Conservation (phyloP, 2,113 vertebrate genomes). For the Corynorhinus townsendii region DNA sequence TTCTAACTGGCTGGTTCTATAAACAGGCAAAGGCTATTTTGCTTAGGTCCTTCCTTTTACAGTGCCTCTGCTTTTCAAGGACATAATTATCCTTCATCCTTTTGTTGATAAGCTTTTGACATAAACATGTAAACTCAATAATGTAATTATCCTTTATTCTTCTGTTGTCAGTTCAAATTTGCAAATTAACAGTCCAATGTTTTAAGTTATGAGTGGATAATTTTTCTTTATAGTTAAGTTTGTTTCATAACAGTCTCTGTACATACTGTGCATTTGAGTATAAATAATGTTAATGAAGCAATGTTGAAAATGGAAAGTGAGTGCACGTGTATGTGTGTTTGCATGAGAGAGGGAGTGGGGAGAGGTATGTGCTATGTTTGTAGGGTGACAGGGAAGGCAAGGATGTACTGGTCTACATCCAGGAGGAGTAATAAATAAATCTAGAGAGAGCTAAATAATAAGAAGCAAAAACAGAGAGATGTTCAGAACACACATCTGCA, state of each 20-base stretch:
- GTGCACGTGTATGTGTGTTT: neutral
- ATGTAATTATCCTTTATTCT: constrained; percentile 22
- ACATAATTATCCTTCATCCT: constrained; percentile 6
- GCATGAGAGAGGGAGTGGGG: neutral
- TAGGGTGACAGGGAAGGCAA: neutral
- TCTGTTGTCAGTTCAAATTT: neutral
- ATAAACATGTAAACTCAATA: neutral
- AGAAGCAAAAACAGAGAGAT: constrained; percentile 14
- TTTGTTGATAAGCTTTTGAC: neutral
- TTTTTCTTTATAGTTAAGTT: neutral
- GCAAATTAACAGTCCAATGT: neutral
- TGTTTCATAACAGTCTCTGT: neutral
- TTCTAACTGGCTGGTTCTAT: neutral
- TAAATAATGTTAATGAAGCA: neutral
- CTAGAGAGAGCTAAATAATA: constrained; percentile 39
- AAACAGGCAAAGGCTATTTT: neutral
- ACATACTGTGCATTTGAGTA: neutral
- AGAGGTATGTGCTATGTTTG: neutral
- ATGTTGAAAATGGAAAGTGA: neutral
- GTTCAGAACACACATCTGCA: constrained; percentile 57
- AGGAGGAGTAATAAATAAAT: constrained; percentile 48
- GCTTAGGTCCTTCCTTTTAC: neutral
- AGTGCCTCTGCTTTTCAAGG: neutral
- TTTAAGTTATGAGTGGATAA: neutral
- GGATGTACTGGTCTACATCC: neutral